These are phyloP conservation scores for Syrmaticus mikado DNA, from an alignment of 2,113 vertebrate genomes.

Conservation along the genomic window DNA sequence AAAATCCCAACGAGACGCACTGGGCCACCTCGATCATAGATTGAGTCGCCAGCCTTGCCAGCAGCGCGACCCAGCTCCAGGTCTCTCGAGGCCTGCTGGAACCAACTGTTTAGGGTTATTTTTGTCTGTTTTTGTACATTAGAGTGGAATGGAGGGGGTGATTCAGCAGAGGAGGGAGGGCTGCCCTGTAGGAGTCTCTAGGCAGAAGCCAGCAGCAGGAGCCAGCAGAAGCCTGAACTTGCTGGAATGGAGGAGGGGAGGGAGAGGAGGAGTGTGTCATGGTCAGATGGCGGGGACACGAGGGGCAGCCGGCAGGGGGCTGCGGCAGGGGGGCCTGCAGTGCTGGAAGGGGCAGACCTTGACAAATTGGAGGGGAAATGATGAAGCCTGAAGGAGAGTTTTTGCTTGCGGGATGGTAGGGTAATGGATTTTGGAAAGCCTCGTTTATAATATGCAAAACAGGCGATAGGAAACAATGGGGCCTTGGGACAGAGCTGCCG, in stretches of 20 bases:
- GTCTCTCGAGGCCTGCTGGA: fast-evolving
- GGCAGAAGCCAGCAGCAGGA: background rate
- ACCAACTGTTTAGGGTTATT: background rate
- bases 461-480: conserved; percentile 55
- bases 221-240: background rate
- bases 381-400: background rate
- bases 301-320: background rate
- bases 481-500: conserved; percentile 50
- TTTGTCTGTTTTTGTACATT: background rate
- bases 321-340: background rate
- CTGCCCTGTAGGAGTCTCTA: background rate
- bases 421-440: conserved; percentile 57
- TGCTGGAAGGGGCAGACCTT: background rate
- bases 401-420: background rate
- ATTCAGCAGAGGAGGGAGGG: background rate
- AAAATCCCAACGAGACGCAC: background rate
- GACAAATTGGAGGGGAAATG: background rate
- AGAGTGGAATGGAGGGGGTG: background rate
- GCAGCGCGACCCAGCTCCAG: background rate
- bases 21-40: background rate
- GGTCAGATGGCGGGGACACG: background rate
- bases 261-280: background rate
- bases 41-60: background rate
- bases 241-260: background rate
- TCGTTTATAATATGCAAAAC: conserved; percentile 52